phyloP scores from a whole-genome alignment of 2,888 invertebrate species.

The Acleris holmiana region DNA sequence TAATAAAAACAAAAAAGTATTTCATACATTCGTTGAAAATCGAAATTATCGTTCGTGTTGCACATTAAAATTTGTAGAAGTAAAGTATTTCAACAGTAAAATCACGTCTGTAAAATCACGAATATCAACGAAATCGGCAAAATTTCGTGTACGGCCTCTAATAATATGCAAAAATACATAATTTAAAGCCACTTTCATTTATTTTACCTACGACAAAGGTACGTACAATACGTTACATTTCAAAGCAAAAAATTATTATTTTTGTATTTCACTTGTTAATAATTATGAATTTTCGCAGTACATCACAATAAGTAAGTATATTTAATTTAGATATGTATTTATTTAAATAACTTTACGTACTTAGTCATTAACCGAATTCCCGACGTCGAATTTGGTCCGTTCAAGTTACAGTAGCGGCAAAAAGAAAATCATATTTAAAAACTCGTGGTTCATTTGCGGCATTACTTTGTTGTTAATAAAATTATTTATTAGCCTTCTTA shows the following conservation, averaged over 20 bases:
- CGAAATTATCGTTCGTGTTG: no score
- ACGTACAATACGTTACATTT: neutral
- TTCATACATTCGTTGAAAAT: no score
- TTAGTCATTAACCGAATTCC: constrained; percentile 10
- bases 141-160: neutral
- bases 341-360: constrained; percentile 22
- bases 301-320: neutral
- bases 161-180: constrained; percentile 9
- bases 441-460: no score
- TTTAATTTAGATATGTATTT: constrained; percentile 27
- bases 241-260: neutral
- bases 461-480: no score
- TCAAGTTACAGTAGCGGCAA: neutral
- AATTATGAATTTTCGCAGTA: neutral
- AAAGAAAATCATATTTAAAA: no score
- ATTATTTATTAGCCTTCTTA: no score
- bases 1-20: no score
- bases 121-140: no score
- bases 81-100: no score
- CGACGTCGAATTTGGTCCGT: constrained; percentile 27
- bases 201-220: no score
- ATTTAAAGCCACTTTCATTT: constrained; percentile 9
- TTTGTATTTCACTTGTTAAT: neutral
- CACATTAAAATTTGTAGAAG: no score
- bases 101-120: no score